Evolutionary conservation across 2,113 vertebrate species (phyloP).

Genomic region (Butorides virescens): DNA sequence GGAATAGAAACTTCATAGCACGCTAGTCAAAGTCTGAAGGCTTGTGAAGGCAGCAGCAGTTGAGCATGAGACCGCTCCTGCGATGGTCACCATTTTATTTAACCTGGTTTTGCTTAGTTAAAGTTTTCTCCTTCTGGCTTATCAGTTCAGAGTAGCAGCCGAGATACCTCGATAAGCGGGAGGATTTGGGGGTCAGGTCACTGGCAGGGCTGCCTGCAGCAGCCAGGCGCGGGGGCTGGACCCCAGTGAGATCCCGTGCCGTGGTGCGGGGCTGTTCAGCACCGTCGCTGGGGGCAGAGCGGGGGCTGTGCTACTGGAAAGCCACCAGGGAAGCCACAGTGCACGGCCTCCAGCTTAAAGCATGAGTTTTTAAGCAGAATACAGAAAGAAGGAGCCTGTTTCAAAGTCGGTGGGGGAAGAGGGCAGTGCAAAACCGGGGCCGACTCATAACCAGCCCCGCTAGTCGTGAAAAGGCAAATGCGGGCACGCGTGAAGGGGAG

Average conservation of each 20-base stretch:
- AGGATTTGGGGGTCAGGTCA: not conserved
- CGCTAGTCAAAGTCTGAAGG: not conserved
- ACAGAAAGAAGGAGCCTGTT: not conserved
- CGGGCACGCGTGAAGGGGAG: rapidly evolving
- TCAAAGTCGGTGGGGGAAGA: not conserved
- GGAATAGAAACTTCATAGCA: too few relatives aligned
- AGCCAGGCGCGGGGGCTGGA: not conserved
- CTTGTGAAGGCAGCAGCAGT: not conserved
- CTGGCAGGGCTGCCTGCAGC: not conserved
- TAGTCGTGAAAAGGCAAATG: not conserved
- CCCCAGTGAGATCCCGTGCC: not conserved
- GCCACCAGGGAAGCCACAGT: not conserved
- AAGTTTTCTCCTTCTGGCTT: not conserved
- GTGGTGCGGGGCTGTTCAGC: not conserved
- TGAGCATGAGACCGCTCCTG: not conserved
- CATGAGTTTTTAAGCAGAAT: too few relatives aligned
- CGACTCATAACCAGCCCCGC: not conserved
- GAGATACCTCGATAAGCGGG: too few relatives aligned
- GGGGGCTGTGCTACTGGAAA: not conserved
- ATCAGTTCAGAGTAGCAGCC: not conserved
- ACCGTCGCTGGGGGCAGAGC: not conserved
- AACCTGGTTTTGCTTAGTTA: not conserved
- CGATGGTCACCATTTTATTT: not conserved
- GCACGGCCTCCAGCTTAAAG: too few relatives aligned
- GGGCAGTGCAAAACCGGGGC: not conserved